Evolutionary conservation across 1,140 invertebrate species (phyloP).

Genomic region (Zaprionus taronus): DNA sequence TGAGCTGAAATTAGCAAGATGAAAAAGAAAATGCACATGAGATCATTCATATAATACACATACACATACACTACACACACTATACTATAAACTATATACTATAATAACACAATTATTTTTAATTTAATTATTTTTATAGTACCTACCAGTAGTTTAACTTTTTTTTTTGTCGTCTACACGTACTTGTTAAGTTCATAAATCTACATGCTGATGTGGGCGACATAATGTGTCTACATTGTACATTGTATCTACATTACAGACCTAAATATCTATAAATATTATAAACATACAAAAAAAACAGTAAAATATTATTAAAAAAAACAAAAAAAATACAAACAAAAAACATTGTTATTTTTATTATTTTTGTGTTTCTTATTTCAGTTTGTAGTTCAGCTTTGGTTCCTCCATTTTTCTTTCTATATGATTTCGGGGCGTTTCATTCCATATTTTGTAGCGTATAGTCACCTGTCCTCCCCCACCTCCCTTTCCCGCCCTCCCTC

Average conservation of each 20-base stretch:
- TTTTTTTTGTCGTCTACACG: constrained; percentile 71
- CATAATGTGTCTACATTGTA: constrained; percentile 72
- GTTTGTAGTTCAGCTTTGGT: constrained; percentile 28
- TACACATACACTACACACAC: constrained; percentile 17
- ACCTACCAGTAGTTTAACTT: constrained; percentile 65
- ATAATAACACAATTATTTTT: constrained; percentile 42
- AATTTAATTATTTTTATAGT: constrained; percentile 77
- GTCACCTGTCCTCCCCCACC: too few relatives aligned
- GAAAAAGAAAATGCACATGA: constrained; percentile 42
- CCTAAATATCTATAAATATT: constrained; percentile 76
- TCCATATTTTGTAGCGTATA: constrained; percentile 6
- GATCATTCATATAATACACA: constrained; percentile 30
- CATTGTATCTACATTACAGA: constrained; percentile 77
- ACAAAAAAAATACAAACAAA: constrained; percentile 54
- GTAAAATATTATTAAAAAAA: constrained; percentile 80
- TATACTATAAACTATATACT: constrained; percentile 8
- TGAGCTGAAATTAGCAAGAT: constrained; percentile 13
- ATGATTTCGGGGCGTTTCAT: constrained; percentile 3
- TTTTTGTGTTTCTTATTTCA: constrained; percentile 38
- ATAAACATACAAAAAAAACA: constrained; percentile 71
- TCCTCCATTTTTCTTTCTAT: background rate
- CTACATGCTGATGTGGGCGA: constrained; percentile 50
- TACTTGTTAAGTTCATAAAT: constrained; percentile 70
- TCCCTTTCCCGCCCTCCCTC: background rate
- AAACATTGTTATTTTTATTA: constrained; percentile 27